These are phyloP conservation scores for Sinelater perroti DNA, from an alignment of 2,888 invertebrate species.

Conservation along the genomic window DNA sequence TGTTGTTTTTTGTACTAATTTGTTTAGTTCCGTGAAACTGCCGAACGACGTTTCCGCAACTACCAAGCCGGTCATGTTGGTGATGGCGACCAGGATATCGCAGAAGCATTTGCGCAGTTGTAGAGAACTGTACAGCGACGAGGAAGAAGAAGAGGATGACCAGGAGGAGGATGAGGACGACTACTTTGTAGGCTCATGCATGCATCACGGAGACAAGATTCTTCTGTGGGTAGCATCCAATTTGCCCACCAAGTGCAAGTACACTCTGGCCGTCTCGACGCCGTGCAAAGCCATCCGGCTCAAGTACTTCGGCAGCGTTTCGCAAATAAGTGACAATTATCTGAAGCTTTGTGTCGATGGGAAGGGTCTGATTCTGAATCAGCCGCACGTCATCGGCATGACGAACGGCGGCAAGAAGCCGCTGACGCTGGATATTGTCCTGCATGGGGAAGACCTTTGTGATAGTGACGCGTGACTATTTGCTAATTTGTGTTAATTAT, in stretches of 20 bases:
- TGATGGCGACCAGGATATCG: conserved; percentile 50
- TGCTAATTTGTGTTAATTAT: too few relatives aligned
- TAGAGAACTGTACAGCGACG: conserved; percentile 1
- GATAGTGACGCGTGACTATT: too few relatives aligned
- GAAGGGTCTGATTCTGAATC: conserved; percentile 51
- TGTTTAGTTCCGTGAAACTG: too few relatives aligned
- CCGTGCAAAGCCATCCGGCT: conserved; percentile 51
- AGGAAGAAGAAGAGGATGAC: conserved; percentile 29
- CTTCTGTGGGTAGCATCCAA: conserved; percentile 56
- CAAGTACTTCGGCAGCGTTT: conserved; percentile 55
- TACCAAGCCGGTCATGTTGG: conserved; percentile 47
- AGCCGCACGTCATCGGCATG: conserved; percentile 51
- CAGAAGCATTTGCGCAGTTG: conserved; percentile 30
- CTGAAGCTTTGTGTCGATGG: conserved; percentile 50
- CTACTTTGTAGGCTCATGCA: conserved; percentile 6
- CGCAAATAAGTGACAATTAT: conserved; percentile 49
- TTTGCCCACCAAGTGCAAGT: conserved; percentile 49
- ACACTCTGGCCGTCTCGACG: conserved; percentile 55
- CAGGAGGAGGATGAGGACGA: conserved; percentile 31
- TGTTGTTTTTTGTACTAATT: neutral
- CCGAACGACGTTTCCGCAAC: too few relatives aligned
- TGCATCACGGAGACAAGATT: conserved; percentile 47
- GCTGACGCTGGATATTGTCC: conserved; percentile 53
- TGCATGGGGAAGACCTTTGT: conserved; percentile 44
- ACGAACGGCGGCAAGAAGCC: conserved; percentile 50